phyloP scores from a whole-genome alignment of 2,797 vertebrate species.

The Aphelocoma californica region DNA sequence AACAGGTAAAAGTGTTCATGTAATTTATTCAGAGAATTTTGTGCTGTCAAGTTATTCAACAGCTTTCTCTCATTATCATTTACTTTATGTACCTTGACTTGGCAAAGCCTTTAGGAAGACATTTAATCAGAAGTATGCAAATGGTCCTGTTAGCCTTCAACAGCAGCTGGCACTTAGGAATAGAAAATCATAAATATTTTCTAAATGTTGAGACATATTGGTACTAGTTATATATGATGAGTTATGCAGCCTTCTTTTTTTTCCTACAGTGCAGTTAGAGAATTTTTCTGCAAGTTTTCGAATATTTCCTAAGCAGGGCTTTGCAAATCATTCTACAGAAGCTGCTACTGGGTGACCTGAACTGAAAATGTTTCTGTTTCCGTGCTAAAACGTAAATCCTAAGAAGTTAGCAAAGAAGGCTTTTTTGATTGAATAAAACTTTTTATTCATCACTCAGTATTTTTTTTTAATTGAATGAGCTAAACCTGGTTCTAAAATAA shows the following conservation, averaged over 20 bases:
- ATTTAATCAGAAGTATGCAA: constrained; percentile 39
- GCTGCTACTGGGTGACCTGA: neutral
- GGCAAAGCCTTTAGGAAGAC: constrained; percentile 24
- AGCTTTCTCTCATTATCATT: constrained; percentile 15
- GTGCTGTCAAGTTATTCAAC: neutral
- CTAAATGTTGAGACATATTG: neutral
- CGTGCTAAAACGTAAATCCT: neutral
- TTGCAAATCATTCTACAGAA: neutral
- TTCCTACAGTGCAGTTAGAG: neutral
- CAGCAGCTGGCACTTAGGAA: neutral
- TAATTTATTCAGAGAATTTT: constrained; percentile 18
- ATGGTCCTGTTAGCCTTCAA: neutral
- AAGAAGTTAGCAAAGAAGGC: neutral
- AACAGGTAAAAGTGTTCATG: neutral
- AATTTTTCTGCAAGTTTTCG: neutral
- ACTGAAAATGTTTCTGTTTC: neutral
- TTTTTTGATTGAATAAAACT: neutral
- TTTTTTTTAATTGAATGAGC: neutral
- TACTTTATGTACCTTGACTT: constrained; percentile 11
- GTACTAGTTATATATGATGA: neutral
- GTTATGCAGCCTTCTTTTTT: neutral
- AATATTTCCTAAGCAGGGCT: neutral
- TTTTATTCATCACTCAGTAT: neutral
- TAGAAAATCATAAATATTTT: neutral
- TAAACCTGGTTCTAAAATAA: neutral